Conservation (phyloP, 2,113 vertebrate species). For the Podarcis muralis region DNA sequence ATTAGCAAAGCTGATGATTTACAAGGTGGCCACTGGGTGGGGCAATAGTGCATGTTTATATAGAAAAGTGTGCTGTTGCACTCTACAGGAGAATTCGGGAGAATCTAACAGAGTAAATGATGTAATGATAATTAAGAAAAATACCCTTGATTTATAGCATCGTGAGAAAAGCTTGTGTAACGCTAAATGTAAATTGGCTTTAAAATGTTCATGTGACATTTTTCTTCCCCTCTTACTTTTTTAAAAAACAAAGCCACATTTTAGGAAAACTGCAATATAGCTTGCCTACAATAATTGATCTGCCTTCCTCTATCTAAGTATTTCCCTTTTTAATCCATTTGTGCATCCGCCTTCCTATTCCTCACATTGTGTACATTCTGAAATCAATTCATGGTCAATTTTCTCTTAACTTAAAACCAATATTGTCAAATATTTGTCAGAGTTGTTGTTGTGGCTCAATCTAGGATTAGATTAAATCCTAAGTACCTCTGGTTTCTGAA, state of each 20-base stretch:
- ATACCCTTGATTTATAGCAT: not conserved
- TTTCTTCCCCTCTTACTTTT: not conserved
- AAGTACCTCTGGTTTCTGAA: not conserved
- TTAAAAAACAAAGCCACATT: conserved; percentile 28
- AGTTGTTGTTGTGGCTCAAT: conserved; percentile 18
- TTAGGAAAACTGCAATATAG: not conserved
- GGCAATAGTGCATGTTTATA: conserved; percentile 58
- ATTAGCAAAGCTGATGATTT: conserved; percentile 23
- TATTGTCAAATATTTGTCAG: conserved; percentile 16
- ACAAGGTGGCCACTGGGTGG: conserved; percentile 66
- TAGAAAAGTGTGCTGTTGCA: not conserved
- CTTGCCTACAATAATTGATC: not conserved
- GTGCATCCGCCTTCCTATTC: not conserved
- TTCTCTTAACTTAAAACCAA: conserved; percentile 12
- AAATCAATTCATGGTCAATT: conserved; percentile 13
- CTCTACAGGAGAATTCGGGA: not conserved
- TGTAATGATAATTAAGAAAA: not conserved
- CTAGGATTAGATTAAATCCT: conserved; percentile 4
- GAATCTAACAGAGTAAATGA: not conserved
- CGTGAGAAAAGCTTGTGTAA: not conserved
- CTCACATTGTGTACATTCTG: not conserved
- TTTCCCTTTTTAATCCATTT: not conserved
- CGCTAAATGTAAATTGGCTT: not conserved
- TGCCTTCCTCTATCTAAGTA: not conserved
- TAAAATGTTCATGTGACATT: not conserved